These are phyloP conservation scores for Ptychadena robeensis DNA, from an alignment of 2,797 vertebrate genomes.

Conservation along the genomic window DNA sequence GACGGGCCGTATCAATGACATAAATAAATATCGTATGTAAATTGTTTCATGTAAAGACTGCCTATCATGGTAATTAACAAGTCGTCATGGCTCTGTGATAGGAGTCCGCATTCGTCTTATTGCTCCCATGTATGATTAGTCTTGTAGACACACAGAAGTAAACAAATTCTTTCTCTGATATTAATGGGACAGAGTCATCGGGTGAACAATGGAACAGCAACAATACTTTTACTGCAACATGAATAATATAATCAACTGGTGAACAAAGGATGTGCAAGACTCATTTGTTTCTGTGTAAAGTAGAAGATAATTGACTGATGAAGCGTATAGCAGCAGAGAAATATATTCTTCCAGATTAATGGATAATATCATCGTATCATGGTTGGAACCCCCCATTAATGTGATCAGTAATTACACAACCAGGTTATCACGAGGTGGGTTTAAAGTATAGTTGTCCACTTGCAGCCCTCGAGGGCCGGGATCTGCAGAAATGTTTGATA, in stretches of 20 bases:
- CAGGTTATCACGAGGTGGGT: too few species aligned
- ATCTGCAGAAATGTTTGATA: too few species aligned
- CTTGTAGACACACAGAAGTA: not conserved
- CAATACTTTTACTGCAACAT: not conserved
- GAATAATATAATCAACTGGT: conserved; percentile 28
- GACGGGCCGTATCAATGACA: conserved; percentile 19
- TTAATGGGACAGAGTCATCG: conserved; percentile 20
- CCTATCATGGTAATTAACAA: conserved; percentile 9
- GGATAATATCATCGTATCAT: not conserved
- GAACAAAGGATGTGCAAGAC: not conserved
- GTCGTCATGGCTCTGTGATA: not conserved
- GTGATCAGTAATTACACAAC: too few species aligned
- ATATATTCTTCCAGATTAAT: not conserved
- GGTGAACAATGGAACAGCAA: conserved; percentile 12
- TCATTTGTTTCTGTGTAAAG: not conserved
- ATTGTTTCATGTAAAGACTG: not conserved
- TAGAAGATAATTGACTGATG: not conserved
- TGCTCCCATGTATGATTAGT: not conserved
- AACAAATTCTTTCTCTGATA: not conserved
- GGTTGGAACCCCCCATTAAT: too few species aligned
- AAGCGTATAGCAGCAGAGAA: not conserved
- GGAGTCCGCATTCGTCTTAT: not conserved
- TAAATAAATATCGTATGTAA: conserved; percentile 8
- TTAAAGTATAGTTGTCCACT: too few species aligned
- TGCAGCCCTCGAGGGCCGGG: too few species aligned